Conservation (phyloP, 2,797 vertebrate species). For the Silurus lanzhouensis region DNA sequence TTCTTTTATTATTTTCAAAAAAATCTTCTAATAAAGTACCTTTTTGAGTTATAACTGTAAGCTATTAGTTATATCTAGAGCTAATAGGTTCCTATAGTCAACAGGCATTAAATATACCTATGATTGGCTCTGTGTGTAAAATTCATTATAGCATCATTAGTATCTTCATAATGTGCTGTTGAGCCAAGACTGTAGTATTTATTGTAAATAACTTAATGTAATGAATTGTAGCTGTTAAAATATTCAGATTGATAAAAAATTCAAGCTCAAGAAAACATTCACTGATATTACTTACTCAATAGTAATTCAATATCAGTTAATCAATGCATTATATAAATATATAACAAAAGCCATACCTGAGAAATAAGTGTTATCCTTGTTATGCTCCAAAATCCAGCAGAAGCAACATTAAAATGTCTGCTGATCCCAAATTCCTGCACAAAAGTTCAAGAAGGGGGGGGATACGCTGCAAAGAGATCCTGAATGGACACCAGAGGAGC, state of each 20-base stretch:
- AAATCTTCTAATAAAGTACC: background rate
- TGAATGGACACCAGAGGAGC: conserved; percentile 74
- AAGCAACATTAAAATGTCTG: conserved; percentile 52
- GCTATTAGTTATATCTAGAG: background rate
- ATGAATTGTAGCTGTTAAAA: background rate
- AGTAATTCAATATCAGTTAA: background rate
- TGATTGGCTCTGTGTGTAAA: background rate
- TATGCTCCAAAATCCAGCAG: conserved; percentile 50
- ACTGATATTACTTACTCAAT: background rate
- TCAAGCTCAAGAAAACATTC: background rate
- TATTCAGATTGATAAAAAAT: background rate
- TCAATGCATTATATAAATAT: background rate
- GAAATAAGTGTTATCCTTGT: conserved; percentile 46
- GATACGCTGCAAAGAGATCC: conserved; percentile 41
- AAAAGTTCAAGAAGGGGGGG: conserved; percentile 59
- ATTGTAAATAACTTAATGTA: background rate
- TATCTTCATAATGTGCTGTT: background rate
- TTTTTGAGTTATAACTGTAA: background rate
- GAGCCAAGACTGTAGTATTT: background rate
- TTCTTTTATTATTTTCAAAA: background rate
- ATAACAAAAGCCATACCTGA: conserved; percentile 53
- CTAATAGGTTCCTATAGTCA: background rate
- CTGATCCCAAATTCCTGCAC: conserved; percentile 57
- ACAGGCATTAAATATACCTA: background rate
- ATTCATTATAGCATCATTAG: background rate